Evolutionary conservation across 2,888 invertebrate species (phyloP).

Genomic region (Troides oblongomaculatus): DNA sequence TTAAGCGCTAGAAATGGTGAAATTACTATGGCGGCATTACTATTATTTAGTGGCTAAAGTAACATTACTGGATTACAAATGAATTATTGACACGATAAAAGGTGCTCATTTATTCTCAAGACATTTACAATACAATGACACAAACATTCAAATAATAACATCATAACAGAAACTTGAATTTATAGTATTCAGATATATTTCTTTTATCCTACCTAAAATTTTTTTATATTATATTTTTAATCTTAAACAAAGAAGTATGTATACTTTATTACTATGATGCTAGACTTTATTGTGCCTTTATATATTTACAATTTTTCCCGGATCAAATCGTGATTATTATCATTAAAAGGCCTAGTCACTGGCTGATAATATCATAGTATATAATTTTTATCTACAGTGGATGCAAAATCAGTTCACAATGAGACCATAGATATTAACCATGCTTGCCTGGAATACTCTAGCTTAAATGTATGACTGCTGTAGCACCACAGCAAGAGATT

Average conservation of each 20-base stretch:
- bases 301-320: not conserved
- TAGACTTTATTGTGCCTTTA: conserved; percentile 3
- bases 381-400: not conserved
- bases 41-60: not conserved
- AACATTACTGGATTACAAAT: no score
- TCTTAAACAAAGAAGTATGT: not conserved
- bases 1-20: no score
- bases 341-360: conserved; percentile 1
- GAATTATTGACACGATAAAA: no score
- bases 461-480: not conserved
- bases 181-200: not conserved
- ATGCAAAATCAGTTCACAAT: not conserved
- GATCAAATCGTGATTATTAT: not conserved
- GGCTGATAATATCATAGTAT: not conserved
- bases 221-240: not conserved
- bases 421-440: not conserved
- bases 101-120: not conserved
- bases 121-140: not conserved
- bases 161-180: not conserved
- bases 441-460: not conserved
- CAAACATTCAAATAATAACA: not conserved
- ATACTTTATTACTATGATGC: not conserved
- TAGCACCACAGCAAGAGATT: not conserved
- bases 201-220: not conserved
- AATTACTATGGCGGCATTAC: no score